phyloP scores from a whole-genome alignment of 1,140 invertebrate genomes.

The Platyscapa corneri region DNA sequence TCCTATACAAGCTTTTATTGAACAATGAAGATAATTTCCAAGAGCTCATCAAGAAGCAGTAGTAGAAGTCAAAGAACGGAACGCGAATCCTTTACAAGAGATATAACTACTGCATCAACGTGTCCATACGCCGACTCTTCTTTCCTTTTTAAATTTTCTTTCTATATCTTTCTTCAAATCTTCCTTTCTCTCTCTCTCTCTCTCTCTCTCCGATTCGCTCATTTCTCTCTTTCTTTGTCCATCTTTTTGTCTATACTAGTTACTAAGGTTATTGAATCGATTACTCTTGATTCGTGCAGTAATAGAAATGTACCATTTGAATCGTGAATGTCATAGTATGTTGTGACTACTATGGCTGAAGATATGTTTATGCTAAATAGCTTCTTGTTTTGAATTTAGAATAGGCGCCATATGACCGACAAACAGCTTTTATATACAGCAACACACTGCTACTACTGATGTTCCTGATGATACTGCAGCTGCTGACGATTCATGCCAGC shows the following conservation, averaged over 20 bases:
- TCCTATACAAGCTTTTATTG: background rate
- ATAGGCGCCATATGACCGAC: conserved; percentile 70
- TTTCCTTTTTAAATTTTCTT: conserved; percentile 11
- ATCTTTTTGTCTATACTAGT: background rate
- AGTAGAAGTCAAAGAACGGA: background rate
- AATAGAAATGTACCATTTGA: conserved; percentile 75
- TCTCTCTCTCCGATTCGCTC: conserved; percentile 1
- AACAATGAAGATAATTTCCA: conserved; percentile 45
- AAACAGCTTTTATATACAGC: conserved; percentile 21
- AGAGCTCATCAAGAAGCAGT: conserved; percentile 14
- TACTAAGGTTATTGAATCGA: conserved; percentile 30
- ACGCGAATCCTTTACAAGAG: conserved; percentile 30
- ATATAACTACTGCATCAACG: conserved; percentile 19
- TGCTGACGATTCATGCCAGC: background rate
- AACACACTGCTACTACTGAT: background rate
- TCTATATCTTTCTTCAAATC: background rate
- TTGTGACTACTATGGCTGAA: conserved; percentile 58
- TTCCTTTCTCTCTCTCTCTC: conserved; percentile 5
- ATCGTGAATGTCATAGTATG: conserved; percentile 75
- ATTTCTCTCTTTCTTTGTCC: background rate
- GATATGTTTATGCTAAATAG: conserved; percentile 73
- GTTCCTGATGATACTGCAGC: background rate
- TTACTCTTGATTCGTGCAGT: conserved; percentile 64
- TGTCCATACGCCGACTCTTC: background rate
- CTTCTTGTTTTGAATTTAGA: conserved; percentile 74